These are phyloP conservation scores for Tetragonisca angustula DNA, from an alignment of 2,888 invertebrate genomes.

Conservation along the genomic window DNA sequence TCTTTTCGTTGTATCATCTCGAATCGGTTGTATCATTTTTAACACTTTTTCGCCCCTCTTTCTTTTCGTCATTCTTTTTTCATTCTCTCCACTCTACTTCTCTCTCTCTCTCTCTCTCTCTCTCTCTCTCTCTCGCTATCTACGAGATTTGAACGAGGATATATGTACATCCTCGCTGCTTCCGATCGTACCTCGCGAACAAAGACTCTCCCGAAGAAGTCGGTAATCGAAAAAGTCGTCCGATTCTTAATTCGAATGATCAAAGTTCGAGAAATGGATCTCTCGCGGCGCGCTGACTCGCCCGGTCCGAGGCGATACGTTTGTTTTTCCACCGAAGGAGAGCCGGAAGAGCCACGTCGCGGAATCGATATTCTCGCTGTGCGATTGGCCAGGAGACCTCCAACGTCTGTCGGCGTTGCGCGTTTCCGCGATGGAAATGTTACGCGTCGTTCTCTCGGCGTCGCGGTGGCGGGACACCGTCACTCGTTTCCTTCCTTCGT, in stretches of 20 bases:
- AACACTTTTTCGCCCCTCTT: constrained; percentile 6
- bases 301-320: not conserved
- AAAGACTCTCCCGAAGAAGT: not conserved
- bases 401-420: not conserved
- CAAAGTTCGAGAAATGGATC: too few relatives aligned
- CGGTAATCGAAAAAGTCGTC: not conserved
- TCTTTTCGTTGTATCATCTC: not conserved
- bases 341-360: not conserved
- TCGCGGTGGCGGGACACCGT: constrained; percentile 9
- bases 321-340: too few relatives aligned
- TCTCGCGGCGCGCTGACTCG: not conserved
- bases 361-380: constrained; percentile 27
- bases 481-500: too few relatives aligned
- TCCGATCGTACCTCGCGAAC: not conserved
- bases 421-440: not conserved
- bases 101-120: too few relatives aligned
- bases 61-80: constrained; percentile 6
- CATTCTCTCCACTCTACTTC: too few relatives aligned
- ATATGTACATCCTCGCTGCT: not conserved
- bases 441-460: constrained; percentile 7
- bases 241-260: not conserved
- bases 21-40: not conserved
- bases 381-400: constrained; percentile 14
- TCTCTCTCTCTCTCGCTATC: too few relatives aligned
- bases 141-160: too few relatives aligned